Base-by-base conservation (phyloP, 2,888 invertebrate species). In the Orgyia antiqua region DNA sequence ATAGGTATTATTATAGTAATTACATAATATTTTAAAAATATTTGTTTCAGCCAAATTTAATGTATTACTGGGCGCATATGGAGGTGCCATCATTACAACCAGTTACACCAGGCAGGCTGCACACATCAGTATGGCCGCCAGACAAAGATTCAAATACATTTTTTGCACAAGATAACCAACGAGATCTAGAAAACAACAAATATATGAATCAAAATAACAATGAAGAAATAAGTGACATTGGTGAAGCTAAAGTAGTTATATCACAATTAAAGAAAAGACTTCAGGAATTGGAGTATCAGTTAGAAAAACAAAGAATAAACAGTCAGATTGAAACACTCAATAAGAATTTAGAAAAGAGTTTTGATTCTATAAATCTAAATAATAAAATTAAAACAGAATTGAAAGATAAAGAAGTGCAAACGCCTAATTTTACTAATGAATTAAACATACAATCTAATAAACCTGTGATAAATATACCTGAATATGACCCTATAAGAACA, bases 41-140 rank as follows among this genome's bases (percentile, higher is more conserved):
- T 6, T 15, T 34, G 7, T 49, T 89, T 17, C 78, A 96, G 96
- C 93, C 94, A 36, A 94, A 93, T 75, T 89, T 94, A 63, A 95
- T 95, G 93, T 97, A 97, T 79, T 94, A 92, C 69, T 97, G 96
- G 96, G 90, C 94, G 12, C 93, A 94, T 68, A 92, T 93, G 44
- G 94, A 94, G 73, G 78, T 88, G 27, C 89, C 92, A 31, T 82
- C 89, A 19, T 83, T 89, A 27, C 88, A 91, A 42, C 90, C 93
- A 18, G 80, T 90, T 35, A 91, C 93, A 10, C 94, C 94, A 1
- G 93, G 94, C 28, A 89, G 92, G 61, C 79, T 95, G 27, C 91
- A 92, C 45, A 89, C 90, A 37, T 78, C 90, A 1, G 87, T 91
- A 18, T 94, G 94, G 94, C 94, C 94, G 0, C 92, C 93, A 6